Evolutionary conservation across 2,113 vertebrate species (phyloP).

Genomic region (Agelaius tricolor): DNA sequence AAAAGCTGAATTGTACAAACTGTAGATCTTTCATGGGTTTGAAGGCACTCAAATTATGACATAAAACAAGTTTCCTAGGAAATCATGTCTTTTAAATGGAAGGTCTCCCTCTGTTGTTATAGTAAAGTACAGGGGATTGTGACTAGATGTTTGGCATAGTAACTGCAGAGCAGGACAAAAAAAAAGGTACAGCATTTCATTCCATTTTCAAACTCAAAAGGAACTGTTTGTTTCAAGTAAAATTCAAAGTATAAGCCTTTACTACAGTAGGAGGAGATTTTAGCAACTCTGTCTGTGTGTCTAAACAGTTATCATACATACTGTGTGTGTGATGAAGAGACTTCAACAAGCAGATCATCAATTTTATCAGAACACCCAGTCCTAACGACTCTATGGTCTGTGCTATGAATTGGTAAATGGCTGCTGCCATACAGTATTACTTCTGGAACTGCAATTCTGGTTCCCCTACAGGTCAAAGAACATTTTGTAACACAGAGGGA

Average conservation of each 20-base stretch:
- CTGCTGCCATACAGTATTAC: not conserved
- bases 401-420: not conserved
- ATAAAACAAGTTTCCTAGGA: not conserved
- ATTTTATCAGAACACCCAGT: not conserved
- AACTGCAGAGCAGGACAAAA: not conserved
- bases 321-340: not conserved
- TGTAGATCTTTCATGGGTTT: not conserved
- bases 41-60: not conserved
- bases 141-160: not conserved
- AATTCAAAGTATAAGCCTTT: not conserved
- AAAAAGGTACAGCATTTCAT: not conserved
- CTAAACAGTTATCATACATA: not conserved
- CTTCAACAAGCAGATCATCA: not conserved
- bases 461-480: not conserved
- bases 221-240: not conserved
- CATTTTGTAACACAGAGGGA: not conserved
- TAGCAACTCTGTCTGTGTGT: not conserved
- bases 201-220: not conserved
- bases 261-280: not conserved
- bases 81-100: not conserved
- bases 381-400: not conserved
- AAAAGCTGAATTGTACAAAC: not conserved
- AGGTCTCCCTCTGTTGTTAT: not conserved
- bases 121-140: not conserved
- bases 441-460: not conserved